A percentile compares a stretch with the other conserved stretches of the same genome.
Conservation (phyloP, 2,888 invertebrate species). For the Philaethria dido region DNA sequence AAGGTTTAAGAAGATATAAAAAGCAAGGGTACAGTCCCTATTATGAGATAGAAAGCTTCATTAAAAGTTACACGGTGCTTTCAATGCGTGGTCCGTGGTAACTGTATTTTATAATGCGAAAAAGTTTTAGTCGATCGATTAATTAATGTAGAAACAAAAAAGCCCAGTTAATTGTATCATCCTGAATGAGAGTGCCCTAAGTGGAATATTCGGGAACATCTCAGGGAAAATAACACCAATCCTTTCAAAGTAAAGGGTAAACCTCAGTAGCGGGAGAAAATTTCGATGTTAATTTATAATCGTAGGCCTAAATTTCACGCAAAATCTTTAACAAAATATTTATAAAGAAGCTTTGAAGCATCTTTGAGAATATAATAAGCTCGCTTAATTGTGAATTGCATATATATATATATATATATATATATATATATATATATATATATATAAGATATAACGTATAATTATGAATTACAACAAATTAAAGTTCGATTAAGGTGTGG, state of each 20-base stretch:
- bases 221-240: slow-evolving; percentile 12
- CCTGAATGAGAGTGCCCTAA: slow-evolving; percentile 23
- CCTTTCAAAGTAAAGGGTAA: neutral
- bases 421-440: neutral
- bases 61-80: slow-evolving; percentile 55
- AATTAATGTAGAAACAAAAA: slow-evolving; percentile 60
- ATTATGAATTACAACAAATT: neutral
- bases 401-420: neutral
- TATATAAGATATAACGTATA: neutral
- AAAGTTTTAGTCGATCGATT: slow-evolving; percentile 56
- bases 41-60: slow-evolving; percentile 35
- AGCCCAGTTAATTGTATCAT: slow-evolving; percentile 60
- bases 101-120: slow-evolving; percentile 48
- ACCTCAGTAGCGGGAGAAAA: neutral
- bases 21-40: slow-evolving; percentile 14
- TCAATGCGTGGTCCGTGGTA: slow-evolving; percentile 47
- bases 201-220: slow-evolving; percentile 16
- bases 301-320: neutral
- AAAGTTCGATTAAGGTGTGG: neutral
- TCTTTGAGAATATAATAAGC: neutral
- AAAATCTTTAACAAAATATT: neutral
- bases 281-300: neutral
- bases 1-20: slow-evolving; percentile 16
- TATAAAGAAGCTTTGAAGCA: neutral
- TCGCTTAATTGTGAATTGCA: neutral